Percentiles rank a stretch among this genome's conserved stretches.
These are phyloP conservation scores for Bujurquina vittata DNA, from an alignment of 2,113 vertebrate genomes.

Conservation along the genomic window DNA sequence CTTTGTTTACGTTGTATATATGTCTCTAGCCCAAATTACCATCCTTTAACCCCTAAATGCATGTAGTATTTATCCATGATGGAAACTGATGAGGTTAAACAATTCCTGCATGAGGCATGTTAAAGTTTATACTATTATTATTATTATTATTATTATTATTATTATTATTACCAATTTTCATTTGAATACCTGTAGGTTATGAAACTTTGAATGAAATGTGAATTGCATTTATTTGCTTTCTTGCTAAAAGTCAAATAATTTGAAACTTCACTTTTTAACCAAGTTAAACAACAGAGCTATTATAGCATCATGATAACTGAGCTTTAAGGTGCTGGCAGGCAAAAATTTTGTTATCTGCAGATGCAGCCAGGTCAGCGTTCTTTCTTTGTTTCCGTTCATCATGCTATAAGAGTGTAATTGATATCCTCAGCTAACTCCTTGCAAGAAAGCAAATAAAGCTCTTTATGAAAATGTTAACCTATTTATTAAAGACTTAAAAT, in stretches of 20 bases:
- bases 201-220: neutral
- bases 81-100: slow-evolving; percentile 1
- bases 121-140: neutral
- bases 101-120: slow-evolving; percentile 71
- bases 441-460: neutral
- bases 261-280: neutral
- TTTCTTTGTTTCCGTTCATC: neutral
- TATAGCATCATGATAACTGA: neutral
- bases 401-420: neutral
- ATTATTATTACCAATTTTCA: neutral
- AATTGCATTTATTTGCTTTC: neutral
- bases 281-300: neutral
- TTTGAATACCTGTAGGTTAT: neutral
- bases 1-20: neutral
- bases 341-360: neutral
- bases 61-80: slow-evolving; percentile 40
- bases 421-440: neutral
- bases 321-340: neutral
- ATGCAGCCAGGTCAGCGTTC: neutral
- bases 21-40: slow-evolving; percentile 6
- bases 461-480: neutral
- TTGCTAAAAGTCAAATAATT: neutral
- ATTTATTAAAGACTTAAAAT: neutral
- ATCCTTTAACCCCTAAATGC: slow-evolving; percentile 34
- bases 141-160: neutral